Base-by-base conservation (phyloP, 1,140 invertebrate species). In the Camponotus pennsylvanicus region DNA sequence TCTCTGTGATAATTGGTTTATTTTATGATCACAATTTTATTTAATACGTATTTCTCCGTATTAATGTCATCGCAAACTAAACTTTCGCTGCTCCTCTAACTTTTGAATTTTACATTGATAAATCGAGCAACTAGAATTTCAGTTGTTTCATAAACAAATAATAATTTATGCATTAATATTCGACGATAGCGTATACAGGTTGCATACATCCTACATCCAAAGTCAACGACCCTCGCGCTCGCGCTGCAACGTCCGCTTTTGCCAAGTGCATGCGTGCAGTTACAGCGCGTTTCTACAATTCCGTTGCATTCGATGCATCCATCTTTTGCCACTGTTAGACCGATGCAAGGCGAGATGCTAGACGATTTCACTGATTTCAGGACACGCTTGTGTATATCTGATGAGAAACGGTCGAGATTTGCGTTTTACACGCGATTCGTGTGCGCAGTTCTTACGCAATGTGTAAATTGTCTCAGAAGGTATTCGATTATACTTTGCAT, bases 331-430 rank as follows among this genome's bases (percentile, higher is more conserved):
- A 37, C 37, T 34, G 8, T 21, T 37, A 59, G 27, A 71, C 21
- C 52, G 37, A 59, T 55, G 64, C 42, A 66, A 37, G 42, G 11
- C 77, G 52, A 71, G 67, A 71, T 80, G 66, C 15, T 27, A 71
- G 27, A 37, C 37, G 78, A 82, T 82, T 82, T 82, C 78, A 71
- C 67, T 82, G 52, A 82, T 82, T 59, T 52, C 37, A 32, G 59
- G 42, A 32, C 63, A 11, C 45, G 34, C 34, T 1, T 45, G 6
- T 42, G 40, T 70, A 34, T 49, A 61, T 59, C 37, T 15, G 37
- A 70, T 11, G 77, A 70, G 66, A 71, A 61, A 71, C 40, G 27
- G 18, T 73, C 40, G 55, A n/a, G 55, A 83, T 45, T 83, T 45
- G 40, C 67, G 67, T 61, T 45, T 49, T 7, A 55, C 69, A 83